Base-by-base conservation (phyloP, 2,888 invertebrate species). In the Pinctada fucata region DNA sequence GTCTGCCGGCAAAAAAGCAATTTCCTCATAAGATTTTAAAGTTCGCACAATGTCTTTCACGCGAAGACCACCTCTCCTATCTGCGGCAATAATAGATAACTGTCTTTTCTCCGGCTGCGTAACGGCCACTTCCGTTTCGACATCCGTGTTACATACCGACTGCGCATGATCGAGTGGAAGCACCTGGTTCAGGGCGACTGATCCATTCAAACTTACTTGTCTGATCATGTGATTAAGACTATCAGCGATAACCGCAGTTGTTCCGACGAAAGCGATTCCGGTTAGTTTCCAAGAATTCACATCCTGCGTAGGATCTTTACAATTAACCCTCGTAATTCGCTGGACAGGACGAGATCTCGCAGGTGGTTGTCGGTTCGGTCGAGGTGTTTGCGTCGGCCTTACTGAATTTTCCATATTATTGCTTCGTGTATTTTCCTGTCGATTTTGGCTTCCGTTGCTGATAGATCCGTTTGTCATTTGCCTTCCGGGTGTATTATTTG, bases 261-360 rank as follows among this genome's bases (percentile, higher is more conserved):
- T 80, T 31, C 80, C 82, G 45, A 84, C 76, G 31, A 85, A 78
- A 2, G 80, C 82, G 3, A 86, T 76, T 5, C 86, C 84, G 13
- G 86, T 86, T 10, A 86, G 69, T 49, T 86, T 85, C 86, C 86
- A 86, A n/a, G 81, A 80, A 10, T 79, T 78, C 5, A 78, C 79
- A 6, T 69, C 52, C 8, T 83, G 76, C 16, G 83, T 75, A 0
- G 78, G 75, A 6, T 76, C 75, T 52, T 84, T 83, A 5, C 85
- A 83, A 45, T 79, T 82, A 31, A 86, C 79, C 45, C 78, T 84
- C 16, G 80, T 64, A 47, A 82, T 81, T 10, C 74, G 47, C 5
- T 71, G 71, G 13, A 13, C 63, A 52, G 8, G n/a, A 31, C 8
- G 63, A 31, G 5, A 3, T 3, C 16, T 49, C 48, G 2, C 5